Conservation (phyloP, 2,888 invertebrate species). For the Stenodera caucasica region DNA sequence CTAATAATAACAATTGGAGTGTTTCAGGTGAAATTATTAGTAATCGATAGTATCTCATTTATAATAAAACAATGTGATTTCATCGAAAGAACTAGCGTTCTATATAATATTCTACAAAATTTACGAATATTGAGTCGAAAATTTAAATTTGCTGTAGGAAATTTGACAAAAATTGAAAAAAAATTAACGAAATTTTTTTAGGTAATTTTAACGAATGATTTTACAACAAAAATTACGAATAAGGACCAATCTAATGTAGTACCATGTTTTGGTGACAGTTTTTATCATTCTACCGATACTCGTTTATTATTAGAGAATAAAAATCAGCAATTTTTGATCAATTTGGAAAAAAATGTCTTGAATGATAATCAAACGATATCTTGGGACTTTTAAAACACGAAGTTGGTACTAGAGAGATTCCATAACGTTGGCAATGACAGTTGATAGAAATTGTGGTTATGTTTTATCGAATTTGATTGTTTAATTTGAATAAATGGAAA, state of each 20-base stretch:
- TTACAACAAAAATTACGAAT: slow-evolving; percentile 12
- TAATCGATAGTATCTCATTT: slow-evolving; percentile 18
- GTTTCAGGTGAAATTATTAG: slow-evolving; percentile 13
- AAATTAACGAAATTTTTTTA: slow-evolving; percentile 3
- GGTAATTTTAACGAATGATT: slow-evolving; percentile 19
- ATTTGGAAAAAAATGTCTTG: slow-evolving; percentile 9
- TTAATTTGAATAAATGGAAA: background rate
- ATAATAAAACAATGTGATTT: slow-evolving; percentile 9
- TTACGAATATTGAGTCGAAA: slow-evolving; percentile 11
- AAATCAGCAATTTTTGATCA: background rate
- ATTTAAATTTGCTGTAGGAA: slow-evolving; percentile 11
- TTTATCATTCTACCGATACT: slow-evolving; percentile 15
- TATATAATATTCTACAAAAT: slow-evolving; percentile 13
- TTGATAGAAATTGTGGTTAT: background rate
- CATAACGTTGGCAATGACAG: background rate
- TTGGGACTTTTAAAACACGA: background rate
- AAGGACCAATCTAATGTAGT: background rate
- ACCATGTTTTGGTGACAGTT: slow-evolving; percentile 15
- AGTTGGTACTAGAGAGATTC: background rate
- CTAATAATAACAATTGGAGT: background rate
- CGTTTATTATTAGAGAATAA: slow-evolving; percentile 12
- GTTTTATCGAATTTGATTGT: background rate
- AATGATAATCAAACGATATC: background rate
- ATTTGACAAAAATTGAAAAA: background rate
- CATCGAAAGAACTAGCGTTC: slow-evolving; percentile 6